These are phyloP conservation scores for Lucifuga dentata DNA, from an alignment of 2,113 vertebrate species.

Conservation along the genomic window DNA sequence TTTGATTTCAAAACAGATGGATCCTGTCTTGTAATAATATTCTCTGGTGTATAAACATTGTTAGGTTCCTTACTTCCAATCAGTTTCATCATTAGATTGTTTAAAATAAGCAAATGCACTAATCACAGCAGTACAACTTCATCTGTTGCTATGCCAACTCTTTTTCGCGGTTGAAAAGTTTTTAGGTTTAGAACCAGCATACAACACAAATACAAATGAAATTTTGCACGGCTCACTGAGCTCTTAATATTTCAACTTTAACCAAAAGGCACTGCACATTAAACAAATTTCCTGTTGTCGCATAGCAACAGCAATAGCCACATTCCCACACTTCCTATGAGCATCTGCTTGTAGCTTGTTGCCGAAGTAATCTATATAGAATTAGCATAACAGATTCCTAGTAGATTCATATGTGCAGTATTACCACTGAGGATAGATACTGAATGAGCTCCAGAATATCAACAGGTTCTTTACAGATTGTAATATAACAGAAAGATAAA, in stretches of 20 bases:
- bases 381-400: constrained; percentile 37
- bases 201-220: too few species aligned
- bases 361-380: constrained; percentile 36
- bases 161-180: too few species aligned
- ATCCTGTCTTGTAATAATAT: not conserved
- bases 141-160: too few species aligned
- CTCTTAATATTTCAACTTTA: too few species aligned
- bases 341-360: constrained; percentile 29
- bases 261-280: not conserved
- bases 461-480: constrained; percentile 1
- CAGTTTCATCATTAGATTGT: too few species aligned
- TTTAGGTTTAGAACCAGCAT: too few species aligned
- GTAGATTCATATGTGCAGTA: constrained; percentile 37
- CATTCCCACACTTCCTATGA: constrained; percentile 14
- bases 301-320: constrained; percentile 28
- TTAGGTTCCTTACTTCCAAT: too few species aligned
- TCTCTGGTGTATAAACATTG: too few species aligned
- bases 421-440: constrained; percentile 20
- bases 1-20: not conserved
- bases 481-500: constrained; percentile 1
- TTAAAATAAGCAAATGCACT: too few species aligned
- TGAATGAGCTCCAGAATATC: constrained; percentile 1
- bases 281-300: not conserved
- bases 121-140: too few species aligned
- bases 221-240: too few species aligned